phyloP scores from a whole-genome alignment of 2,113 vertebrate species.

The Danionella cerebrum region DNA sequence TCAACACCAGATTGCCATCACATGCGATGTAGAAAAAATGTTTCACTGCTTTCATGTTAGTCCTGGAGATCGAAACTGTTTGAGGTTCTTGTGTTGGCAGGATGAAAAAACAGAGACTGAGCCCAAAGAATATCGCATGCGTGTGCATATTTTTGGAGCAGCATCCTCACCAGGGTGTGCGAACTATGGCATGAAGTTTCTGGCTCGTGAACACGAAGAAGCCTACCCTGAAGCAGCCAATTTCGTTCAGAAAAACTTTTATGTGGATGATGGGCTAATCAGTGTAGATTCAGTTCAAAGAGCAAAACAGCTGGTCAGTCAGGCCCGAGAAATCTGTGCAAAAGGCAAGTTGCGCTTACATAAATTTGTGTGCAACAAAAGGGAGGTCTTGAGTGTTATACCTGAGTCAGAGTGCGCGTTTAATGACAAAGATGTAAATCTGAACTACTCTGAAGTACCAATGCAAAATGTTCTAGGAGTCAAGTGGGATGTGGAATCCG shows the following conservation, averaged over 20 bases:
- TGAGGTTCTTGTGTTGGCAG: too few species aligned
- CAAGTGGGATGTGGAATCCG: constrained; percentile 1
- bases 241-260: constrained; percentile 25
- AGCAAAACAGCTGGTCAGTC: not conserved
- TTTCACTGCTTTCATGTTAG: constrained; percentile 27
- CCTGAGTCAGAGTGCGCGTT: constrained; percentile 9
- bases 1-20: constrained; percentile 5
- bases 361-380: constrained; percentile 25
- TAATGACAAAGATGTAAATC: constrained; percentile 15
- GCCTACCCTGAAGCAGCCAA: constrained; percentile 10
- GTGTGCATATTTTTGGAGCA: constrained; percentile 16
- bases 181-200: constrained; percentile 27
- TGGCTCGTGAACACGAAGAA: constrained; percentile 8
- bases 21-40: constrained; percentile 23
- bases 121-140: constrained; percentile 11
- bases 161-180: constrained; percentile 17
- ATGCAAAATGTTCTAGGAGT: constrained; percentile 26
- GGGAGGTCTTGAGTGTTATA: constrained; percentile 15
- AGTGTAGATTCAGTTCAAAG: not conserved
- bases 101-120: too few species aligned
- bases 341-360: constrained; percentile 24
- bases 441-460: constrained; percentile 8
- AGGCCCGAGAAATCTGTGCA: not conserved
- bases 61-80: constrained; percentile 14
- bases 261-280: constrained; percentile 30